A percentile compares a stretch with the other conserved stretches of the same genome.
Conservation (phyloP, 2,888 invertebrate species). For the Eupsilia transversa region DNA sequence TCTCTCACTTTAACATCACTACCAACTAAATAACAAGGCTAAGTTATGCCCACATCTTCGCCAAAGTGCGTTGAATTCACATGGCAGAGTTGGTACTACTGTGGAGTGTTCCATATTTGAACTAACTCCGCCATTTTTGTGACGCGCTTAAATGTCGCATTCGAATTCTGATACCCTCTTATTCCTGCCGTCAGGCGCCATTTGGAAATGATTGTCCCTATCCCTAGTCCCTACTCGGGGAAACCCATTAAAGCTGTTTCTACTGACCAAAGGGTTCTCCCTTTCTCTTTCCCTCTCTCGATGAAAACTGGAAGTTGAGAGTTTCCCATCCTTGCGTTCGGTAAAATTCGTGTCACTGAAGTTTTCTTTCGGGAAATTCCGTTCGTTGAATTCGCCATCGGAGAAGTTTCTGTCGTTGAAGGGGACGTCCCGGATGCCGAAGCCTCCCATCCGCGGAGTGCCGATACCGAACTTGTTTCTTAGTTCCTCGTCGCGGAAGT, state of each 20-base stretch:
- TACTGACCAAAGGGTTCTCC: constrained; percentile 87
- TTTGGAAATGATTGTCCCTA: constrained; percentile 85
- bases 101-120: constrained; percentile 16
- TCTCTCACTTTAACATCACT: constrained; percentile 17
- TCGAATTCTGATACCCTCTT: constrained; percentile 92
- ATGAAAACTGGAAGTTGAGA: constrained; percentile 88
- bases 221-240: constrained; percentile 86
- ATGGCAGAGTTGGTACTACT: neutral
- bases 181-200: constrained; percentile 87
- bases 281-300: constrained; percentile 81
- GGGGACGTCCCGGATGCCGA: constrained; percentile 87
- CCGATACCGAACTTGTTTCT: constrained; percentile 87
- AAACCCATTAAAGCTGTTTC: constrained; percentile 89
- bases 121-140: constrained; percentile 21
- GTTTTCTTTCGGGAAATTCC: constrained; percentile 82
- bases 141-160: constrained; percentile 88
- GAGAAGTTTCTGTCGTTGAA: constrained; percentile 86
- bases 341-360: constrained; percentile 82
- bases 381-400: constrained; percentile 86
- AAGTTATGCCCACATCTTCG: constrained; percentile 54
- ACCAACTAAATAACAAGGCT: constrained; percentile 58
- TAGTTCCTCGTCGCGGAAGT: constrained; percentile 85
- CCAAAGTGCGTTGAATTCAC: neutral
- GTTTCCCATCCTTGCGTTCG: constrained; percentile 85
- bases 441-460: constrained; percentile 87